phyloP scores from a whole-genome alignment of 2,113 vertebrate genomes.

The Barnardius zonarius region DNA sequence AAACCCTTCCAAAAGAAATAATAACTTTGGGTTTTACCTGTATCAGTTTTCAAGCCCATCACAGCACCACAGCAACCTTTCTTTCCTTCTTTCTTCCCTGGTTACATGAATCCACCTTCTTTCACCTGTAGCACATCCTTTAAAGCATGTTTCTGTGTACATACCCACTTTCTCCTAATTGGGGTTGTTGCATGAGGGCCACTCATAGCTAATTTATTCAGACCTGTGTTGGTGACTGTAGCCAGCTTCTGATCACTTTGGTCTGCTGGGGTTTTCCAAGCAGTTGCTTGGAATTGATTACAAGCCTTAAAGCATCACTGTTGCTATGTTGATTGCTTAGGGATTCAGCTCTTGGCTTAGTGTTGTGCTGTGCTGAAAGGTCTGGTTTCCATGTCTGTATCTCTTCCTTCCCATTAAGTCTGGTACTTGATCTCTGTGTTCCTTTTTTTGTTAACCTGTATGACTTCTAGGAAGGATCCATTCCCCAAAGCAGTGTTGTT shows the following conservation, averaged over 20 bases:
- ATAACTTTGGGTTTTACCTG: neutral
- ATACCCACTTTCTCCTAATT: neutral
- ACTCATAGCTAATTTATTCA: conserved; percentile 26
- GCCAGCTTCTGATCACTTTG: conserved; percentile 10
- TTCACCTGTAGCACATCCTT: conserved; percentile 14
- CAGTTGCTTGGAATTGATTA: conserved; percentile 46
- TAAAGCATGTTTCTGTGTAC: conserved; percentile 22
- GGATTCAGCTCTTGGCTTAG: conserved; percentile 48
- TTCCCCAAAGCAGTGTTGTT: neutral
- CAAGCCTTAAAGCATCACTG: conserved; percentile 41
- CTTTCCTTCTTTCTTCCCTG: neutral
- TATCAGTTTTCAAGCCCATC: neutral
- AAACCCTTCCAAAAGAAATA: neutral
- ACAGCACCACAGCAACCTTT: neutral
- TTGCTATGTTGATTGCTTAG: conserved; percentile 15
- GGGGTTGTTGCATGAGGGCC: conserved; percentile 6
- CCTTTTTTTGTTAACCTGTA: neutral
- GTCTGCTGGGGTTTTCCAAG: conserved; percentile 40
- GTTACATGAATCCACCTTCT: conserved; percentile 1
- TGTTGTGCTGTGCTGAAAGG: neutral
- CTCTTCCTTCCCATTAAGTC: neutral
- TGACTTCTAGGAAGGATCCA: neutral
- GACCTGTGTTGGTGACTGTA: neutral
- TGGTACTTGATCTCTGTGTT: neutral
- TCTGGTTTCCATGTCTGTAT: conserved; percentile 22